Conservation (phyloP, 2,888 invertebrate genomes). For the Cynaeus angustus region DNA sequence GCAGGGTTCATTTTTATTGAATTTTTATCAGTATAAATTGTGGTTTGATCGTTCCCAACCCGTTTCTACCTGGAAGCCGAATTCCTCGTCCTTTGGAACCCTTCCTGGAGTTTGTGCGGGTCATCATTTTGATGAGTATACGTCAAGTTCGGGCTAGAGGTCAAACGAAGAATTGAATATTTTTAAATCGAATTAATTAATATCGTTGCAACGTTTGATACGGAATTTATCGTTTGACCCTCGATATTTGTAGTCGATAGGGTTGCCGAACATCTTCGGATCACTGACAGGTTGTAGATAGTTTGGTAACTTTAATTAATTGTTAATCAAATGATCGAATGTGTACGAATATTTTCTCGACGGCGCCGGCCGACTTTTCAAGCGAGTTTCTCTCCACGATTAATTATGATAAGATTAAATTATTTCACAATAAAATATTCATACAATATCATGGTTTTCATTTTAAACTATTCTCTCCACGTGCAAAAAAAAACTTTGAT, state of each 20-base stretch:
- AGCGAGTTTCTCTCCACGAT: conserved; percentile 48
- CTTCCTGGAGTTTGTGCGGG: conserved; percentile 23
- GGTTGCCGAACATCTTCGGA: conserved; percentile 13
- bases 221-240: conserved; percentile 43
- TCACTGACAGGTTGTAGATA: conserved; percentile 36
- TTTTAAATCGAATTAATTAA: conserved; percentile 42
- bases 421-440: conserved; percentile 26
- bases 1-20: conserved; percentile 15
- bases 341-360: conserved; percentile 47
- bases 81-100: conserved; percentile 27
- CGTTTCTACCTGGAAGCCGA: conserved; percentile 28
- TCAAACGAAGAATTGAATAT: conserved; percentile 41
- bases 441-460: neutral
- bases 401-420: conserved; percentile 45
- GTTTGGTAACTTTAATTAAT: conserved; percentile 44
- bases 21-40: conserved; percentile 1
- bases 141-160: conserved; percentile 37
- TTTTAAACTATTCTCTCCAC: neutral
- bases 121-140: conserved; percentile 27
- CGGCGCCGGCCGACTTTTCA: conserved; percentile 50
- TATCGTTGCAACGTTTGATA: conserved; percentile 39
- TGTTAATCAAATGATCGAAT: conserved; percentile 45
- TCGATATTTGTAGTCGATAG: conserved; percentile 28
- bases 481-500: neutral
- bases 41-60: conserved; percentile 3